phyloP scores from a whole-genome alignment of 2,888 invertebrate species.

The Muscina levida region DNA sequence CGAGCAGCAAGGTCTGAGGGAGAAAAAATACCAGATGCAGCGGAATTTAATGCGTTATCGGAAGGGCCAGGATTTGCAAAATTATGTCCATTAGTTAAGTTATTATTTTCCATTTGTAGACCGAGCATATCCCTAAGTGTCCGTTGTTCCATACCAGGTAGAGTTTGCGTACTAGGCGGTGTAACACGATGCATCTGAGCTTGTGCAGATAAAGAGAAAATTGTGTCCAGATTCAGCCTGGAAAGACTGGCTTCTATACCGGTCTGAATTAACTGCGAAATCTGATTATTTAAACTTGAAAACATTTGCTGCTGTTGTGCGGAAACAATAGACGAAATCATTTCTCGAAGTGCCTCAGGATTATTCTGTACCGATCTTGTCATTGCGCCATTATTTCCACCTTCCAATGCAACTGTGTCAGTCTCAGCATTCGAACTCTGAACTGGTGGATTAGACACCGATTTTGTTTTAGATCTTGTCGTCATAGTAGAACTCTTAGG shows the following conservation, averaged over 20 bases:
- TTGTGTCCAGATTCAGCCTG: neutral
- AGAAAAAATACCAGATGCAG: too few relatives aligned
- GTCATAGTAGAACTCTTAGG: too few relatives aligned
- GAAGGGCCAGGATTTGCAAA: too few relatives aligned
- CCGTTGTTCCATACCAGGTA: too few relatives aligned
- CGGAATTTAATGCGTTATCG: too few relatives aligned
- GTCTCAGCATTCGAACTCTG: neutral
- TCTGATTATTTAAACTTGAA: neutral
- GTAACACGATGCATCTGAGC: neutral
- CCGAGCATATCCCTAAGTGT: neutral
- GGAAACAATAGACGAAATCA: neutral
- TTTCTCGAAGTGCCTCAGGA: neutral
- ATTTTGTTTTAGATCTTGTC: too few relatives aligned
- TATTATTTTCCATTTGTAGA: too few relatives aligned
- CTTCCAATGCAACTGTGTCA: neutral
- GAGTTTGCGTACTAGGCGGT: neutral
- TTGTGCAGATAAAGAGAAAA: neutral
- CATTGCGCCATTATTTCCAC: too few relatives aligned
- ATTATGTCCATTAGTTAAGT: too few relatives aligned
- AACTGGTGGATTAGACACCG: too few relatives aligned
- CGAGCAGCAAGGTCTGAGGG: too few relatives aligned
- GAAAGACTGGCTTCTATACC: neutral
- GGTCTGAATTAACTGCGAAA: neutral
- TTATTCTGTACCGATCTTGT: too few relatives aligned
- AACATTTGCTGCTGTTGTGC: conserved; percentile 17